A percentile compares a stretch with the other conserved stretches of the same genome.
phyloP scores from a whole-genome alignment of 2,888 invertebrate genomes.

The Bedellia somnulentella region DNA sequence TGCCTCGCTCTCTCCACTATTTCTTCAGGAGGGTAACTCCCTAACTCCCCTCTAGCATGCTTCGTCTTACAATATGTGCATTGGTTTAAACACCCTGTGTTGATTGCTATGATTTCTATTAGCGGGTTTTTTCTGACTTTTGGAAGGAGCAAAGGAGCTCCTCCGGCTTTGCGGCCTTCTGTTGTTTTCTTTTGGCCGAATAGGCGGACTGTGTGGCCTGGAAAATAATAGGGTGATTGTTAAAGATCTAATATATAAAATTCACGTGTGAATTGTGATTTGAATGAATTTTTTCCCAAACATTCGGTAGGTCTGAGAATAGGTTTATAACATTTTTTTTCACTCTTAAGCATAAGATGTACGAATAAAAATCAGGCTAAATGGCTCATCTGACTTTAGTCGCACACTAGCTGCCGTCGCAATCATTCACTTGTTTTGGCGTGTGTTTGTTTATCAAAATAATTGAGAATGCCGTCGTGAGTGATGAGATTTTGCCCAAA shows the following conservation, averaged over 20 bases:
- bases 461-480: too few species aligned
- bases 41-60: slow-evolving; percentile 95
- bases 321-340: too few species aligned
- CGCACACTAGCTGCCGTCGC: too few species aligned
- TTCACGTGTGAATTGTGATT: too few species aligned
- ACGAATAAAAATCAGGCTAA: too few species aligned
- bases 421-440: too few species aligned
- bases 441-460: too few species aligned
- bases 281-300: too few species aligned
- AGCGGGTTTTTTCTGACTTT: slow-evolving; percentile 95
- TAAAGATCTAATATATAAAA: slow-evolving; percentile 2
- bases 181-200: slow-evolving; percentile 80
- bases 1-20: slow-evolving; percentile 85
- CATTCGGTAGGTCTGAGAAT: too few species aligned
- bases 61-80: slow-evolving; percentile 99
- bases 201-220: slow-evolving; percentile 73
- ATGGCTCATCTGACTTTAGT: too few species aligned
- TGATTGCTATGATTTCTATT: slow-evolving; percentile 95
- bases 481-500: too few species aligned
- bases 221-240: slow-evolving; percentile 6
- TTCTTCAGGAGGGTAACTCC: slow-evolving; percentile 88
- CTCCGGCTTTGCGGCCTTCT: slow-evolving; percentile 79
- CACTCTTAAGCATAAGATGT: too few species aligned
- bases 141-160: slow-evolving; percentile 84
- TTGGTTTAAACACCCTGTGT: slow-evolving; percentile 95